Base-by-base conservation (phyloP, 2,888 invertebrate species). In the Abrostola triplasia region DNA sequence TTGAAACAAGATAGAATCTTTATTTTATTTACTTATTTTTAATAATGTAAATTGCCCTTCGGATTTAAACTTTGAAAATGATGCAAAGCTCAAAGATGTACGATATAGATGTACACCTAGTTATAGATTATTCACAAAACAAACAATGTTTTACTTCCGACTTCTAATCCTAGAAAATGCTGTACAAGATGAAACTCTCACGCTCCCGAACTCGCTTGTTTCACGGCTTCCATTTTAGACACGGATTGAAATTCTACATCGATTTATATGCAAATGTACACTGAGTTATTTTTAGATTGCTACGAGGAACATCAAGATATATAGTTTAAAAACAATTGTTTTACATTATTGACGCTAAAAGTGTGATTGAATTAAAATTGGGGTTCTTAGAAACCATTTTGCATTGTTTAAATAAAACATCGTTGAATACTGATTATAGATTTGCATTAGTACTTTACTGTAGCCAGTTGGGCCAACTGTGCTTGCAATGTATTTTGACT, bases 241-340 rank as follows among this genome's bases (percentile, higher is more conserved):
- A 64, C 52, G 50, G 42, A 69, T 70, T 74, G 60, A 68, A 66
- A 79, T 77, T 79, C 71, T 56, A 64, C 66, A 57, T 40, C 57
- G 56, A 70, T 76, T 71, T 79, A 55, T 59, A 67, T 67, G 68
- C 40, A 67, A 74, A 79, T 74, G 53, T 49, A 64, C 51, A 24
- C 6, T 35, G 36, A 53, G 63, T 50, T 77, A 79, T 74, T 72
- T 76, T 72, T 62, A 64, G 59, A 51, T 36, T 61, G 37, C 58
- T 53, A 52, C 58, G 36, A 54, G 53, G 55, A 62, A 63, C 56
- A 37, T 36, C 1, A 44, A 64, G 36, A 52, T 67, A 63, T 49
- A 57, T 64, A 47, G 57, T 59, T 67, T 53, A 12, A 49, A 65
- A 70, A 53, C 48, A 63, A 70, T 59, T 77, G 55, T 67, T 60